Percentiles rank a stretch among this genome's conserved stretches.
These are phyloP conservation scores for Argyresthia albistria DNA, from an alignment of 2,888 invertebrate species.

Conservation along the genomic window DNA sequence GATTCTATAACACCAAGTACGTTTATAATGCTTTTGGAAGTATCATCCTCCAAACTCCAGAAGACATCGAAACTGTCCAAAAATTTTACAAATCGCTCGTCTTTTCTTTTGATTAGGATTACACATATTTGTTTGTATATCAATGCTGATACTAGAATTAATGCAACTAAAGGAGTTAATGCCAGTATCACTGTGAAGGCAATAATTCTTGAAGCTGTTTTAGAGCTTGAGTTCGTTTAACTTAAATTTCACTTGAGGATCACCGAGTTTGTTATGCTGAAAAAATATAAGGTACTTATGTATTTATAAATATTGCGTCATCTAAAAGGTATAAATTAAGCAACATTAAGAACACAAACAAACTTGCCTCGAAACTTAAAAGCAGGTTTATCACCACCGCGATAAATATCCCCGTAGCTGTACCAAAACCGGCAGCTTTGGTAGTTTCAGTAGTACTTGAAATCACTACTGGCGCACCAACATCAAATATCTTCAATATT, in stretches of 20 bases:
- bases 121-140: conserved; percentile 32
- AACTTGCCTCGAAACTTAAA: conserved; percentile 18
- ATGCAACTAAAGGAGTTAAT: conserved; percentile 21
- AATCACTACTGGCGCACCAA: neutral
- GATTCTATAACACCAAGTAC: conserved; percentile 56
- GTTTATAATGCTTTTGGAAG: conserved; percentile 56
- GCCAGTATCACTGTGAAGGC: conserved; percentile 20
- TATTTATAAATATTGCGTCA: neutral
- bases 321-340: neutral
- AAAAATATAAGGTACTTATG: conserved; percentile 12
- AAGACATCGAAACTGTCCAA: conserved; percentile 66
- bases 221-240: conserved; percentile 11
- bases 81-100: conserved; percentile 48
- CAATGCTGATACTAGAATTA: conserved; percentile 21
- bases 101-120: conserved; percentile 27
- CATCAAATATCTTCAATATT: neutral
- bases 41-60: conserved; percentile 63
- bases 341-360: neutral
- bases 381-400: conserved; percentile 17
- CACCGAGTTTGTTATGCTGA: conserved; percentile 14
- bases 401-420: conserved; percentile 23
- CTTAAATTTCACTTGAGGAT: conserved; percentile 12
- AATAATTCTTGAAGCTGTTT: conserved; percentile 14
- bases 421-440: conserved; percentile 19
- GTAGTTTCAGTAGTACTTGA: conserved; percentile 7